Evolutionary conservation across 1,140 invertebrate species (phyloP).

Genomic region (Wiebesia pumilae): DNA sequence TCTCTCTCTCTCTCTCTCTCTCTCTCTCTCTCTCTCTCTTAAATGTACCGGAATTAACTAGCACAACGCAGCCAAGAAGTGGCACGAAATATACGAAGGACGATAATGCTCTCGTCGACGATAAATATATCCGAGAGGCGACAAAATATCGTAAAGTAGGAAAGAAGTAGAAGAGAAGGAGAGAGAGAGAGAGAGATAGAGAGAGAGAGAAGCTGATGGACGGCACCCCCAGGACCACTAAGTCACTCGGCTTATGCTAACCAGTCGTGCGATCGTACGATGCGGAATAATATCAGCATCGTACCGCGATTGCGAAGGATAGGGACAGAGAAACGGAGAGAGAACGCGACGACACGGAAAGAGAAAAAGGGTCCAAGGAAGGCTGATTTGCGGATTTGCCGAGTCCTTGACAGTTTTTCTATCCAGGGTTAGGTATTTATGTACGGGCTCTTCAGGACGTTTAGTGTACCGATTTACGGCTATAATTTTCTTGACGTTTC

Average conservation of each 20-base stretch:
- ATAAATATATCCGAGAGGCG: constrained; percentile 48
- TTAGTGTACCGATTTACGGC: constrained; percentile 23
- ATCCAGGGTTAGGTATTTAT: constrained; percentile 46
- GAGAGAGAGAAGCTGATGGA: constrained; percentile 56
- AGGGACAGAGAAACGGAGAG: not conserved
- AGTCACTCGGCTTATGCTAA: constrained; percentile 61
- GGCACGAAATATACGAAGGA: constrained; percentile 4
- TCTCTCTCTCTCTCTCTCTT: constrained; percentile 58
- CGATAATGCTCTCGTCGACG: constrained; percentile 36
- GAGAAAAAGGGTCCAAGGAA: constrained; percentile 23
- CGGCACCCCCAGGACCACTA: constrained; percentile 70
- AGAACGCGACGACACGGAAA: constrained; percentile 10
- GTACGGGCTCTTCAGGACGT: not conserved
- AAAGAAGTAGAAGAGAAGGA: not conserved
- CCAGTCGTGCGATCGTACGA: constrained; percentile 47
- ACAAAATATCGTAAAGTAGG: constrained; percentile 48
- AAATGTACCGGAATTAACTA: constrained; percentile 71
- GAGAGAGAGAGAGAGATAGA: not conserved
- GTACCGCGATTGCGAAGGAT: constrained; percentile 56
- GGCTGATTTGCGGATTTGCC: constrained; percentile 48
- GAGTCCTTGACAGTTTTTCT: constrained; percentile 40
- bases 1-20: constrained; percentile 10
- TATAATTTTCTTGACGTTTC: constrained; percentile 34
- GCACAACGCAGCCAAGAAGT: not conserved
- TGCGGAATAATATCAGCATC: constrained; percentile 66